Conservation (phyloP, 2,113 vertebrate species). For the Acrocephalus arundinaceus region DNA sequence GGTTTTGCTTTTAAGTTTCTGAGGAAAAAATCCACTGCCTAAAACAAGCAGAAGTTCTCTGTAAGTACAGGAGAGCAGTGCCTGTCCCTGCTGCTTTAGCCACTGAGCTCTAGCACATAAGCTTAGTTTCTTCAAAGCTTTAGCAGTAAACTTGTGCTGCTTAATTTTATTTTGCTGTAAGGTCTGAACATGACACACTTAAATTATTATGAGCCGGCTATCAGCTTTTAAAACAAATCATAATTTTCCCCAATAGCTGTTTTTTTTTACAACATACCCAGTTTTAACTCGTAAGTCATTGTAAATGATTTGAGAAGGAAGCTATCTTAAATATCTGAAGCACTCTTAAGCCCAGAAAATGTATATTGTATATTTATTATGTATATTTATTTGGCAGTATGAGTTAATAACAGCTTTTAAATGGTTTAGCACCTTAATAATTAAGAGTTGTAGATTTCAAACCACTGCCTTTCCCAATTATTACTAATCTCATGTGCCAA, state of each 20-base stretch:
- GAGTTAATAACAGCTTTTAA: neutral
- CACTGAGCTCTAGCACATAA: neutral
- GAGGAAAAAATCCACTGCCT: neutral
- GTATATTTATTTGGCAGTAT: neutral
- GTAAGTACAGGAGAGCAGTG: fast-evolving
- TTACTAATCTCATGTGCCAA: neutral
- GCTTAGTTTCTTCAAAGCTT: neutral
- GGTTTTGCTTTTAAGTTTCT: neutral
- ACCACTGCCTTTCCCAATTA: neutral
- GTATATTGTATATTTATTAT: too few species aligned
- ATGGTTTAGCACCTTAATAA: neutral
- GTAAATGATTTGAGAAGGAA: neutral
- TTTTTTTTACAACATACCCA: neutral
- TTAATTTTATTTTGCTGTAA: neutral
- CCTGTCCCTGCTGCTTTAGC: neutral
- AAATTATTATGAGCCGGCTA: neutral
- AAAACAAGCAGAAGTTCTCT: neutral
- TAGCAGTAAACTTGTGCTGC: neutral
- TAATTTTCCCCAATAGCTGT: neutral
- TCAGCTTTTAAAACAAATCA: neutral
- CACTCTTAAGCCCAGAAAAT: neutral
- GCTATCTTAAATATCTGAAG: neutral
- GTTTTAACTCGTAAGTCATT: neutral
- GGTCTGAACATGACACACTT: neutral
- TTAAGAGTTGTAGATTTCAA: neutral